Evolutionary conservation across 2,888 invertebrate genomes (phyloP), one percentile per base, ranked within the genome.

Genomic region (Cynaeus angustus): DNA sequence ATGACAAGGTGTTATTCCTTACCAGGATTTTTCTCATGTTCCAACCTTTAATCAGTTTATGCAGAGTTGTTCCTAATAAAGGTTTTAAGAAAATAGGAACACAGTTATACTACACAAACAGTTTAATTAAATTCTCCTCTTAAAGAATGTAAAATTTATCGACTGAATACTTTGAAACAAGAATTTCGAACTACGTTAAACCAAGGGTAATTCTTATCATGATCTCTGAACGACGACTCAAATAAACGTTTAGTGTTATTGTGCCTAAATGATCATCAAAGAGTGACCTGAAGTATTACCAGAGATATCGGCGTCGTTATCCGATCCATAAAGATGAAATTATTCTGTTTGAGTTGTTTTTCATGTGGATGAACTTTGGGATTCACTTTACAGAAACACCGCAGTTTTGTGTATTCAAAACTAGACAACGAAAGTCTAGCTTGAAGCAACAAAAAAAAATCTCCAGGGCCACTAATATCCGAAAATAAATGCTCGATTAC

Each of bases 171-270:
- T 33, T 33, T 33, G 33, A 33, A 4, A 33, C 33, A 33, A 33
- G 21, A 21, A 21, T 21, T 21, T 21, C 21, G 4, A 21, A 21
- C 21, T 14, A 46, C n/a, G n/a, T 45, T 13, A 45, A 4, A 45
- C 3, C 45, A n/a, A n/a, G 21, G 21, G 21, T 14, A 7, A 16
- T 46, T 13, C 13, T 50, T 50, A 26, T 50, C 30, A n/a, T 6
- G 37, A 50, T 50, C 30, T 9, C 3, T 4, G 5, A 50, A 28
- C 50, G 30, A 30, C 28, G 10, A 7, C 13, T 28, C 28, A 10
- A 50, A n/a, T 50, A 50, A 50, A 28, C 28, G 1, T 50, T 50
- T 28, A 50, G n/a, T 50, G 30, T 50, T 50, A 50, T 50, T 50
- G 10, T 30, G 10, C 28, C 10, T 28, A 26, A 50, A 26, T 50